A percentile compares a stretch with the other conserved stretches of the same genome.
These are phyloP conservation scores for Gymnarchus niloticus DNA, from an alignment of 2,113 vertebrate genomes.

Conservation along the genomic window DNA sequence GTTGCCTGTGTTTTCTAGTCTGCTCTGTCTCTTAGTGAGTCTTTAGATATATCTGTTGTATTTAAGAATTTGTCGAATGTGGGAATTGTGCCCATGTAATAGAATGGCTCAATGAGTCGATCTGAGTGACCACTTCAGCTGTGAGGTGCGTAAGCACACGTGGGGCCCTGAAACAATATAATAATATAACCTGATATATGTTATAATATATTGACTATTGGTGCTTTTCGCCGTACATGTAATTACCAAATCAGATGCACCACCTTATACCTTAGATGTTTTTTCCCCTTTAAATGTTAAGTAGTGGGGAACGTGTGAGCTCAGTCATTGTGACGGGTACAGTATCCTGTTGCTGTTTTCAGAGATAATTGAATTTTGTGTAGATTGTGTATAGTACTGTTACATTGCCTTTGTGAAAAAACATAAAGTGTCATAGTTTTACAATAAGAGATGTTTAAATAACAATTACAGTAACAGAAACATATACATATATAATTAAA, in stretches of 20 bases:
- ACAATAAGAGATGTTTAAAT: constrained; percentile 68
- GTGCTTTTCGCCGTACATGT: constrained; percentile 56
- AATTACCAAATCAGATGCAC: constrained; percentile 51
- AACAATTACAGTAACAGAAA: constrained; percentile 39
- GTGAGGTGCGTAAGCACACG: constrained; percentile 46
- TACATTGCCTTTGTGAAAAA: constrained; percentile 72
- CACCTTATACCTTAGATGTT: constrained; percentile 55
- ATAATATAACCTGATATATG: constrained; percentile 32
- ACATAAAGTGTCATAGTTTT: constrained; percentile 78
- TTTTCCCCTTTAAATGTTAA: constrained; percentile 61
- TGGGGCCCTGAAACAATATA: constrained; percentile 44
- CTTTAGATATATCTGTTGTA: constrained; percentile 50
- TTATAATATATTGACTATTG: constrained; percentile 52
- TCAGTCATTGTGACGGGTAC: constrained; percentile 65
- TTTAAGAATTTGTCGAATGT: constrained; percentile 30
- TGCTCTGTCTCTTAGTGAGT: constrained; percentile 60
- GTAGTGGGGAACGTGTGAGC: constrained; percentile 59
- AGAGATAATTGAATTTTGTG: constrained; percentile 67
- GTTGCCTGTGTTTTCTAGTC: constrained; percentile 51
- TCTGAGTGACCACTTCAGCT: constrained; percentile 52
- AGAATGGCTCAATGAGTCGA: constrained; percentile 47
- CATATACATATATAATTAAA: constrained; percentile 67
- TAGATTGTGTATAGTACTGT: constrained; percentile 85
- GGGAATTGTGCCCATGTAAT: constrained; percentile 51
- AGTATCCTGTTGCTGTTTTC: constrained; percentile 75